phyloP scores from a whole-genome alignment of 92 coral and sea anemone genomes.

The Porites divaricata region DNA sequence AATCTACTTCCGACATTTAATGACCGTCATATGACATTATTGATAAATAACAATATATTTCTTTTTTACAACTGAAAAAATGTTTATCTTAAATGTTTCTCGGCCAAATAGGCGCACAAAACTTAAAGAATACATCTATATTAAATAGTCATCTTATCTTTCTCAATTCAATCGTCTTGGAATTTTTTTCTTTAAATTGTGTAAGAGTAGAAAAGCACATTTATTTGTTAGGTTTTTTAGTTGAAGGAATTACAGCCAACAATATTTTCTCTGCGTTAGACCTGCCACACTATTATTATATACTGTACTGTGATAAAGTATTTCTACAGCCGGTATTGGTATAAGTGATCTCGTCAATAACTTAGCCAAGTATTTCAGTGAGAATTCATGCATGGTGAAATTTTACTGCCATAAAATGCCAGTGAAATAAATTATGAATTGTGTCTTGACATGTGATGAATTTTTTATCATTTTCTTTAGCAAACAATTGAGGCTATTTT shows the following conservation, averaged over 20 bases:
- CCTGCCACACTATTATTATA: too few relatives aligned
- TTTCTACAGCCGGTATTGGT: too few relatives aligned
- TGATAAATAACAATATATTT: neutral
- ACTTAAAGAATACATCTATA: neutral
- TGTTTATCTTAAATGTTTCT: slow-evolving; percentile 19
- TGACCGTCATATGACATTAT: neutral
- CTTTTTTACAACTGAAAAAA: slow-evolving; percentile 1
- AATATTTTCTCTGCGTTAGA: too few relatives aligned
- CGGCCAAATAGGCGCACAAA: slow-evolving; percentile 20
- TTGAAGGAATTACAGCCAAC: neutral
- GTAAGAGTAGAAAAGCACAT: neutral
- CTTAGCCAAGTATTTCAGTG: neutral
- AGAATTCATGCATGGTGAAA: slow-evolving; percentile 9
- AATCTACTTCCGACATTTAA: too few relatives aligned
- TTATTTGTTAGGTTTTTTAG: neutral
- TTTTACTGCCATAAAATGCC: slow-evolving; percentile 93
- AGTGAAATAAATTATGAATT: slow-evolving; percentile 73
- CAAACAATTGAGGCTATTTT: slow-evolving; percentile 90
- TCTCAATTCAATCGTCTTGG: neutral
- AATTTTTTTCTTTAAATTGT: neutral
- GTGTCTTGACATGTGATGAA: slow-evolving; percentile 70
- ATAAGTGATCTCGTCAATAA: too few relatives aligned
- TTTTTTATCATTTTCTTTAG: slow-evolving; percentile 67
- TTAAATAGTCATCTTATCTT: neutral
- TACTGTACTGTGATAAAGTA: too few relatives aligned